These are phyloP conservation scores for Atta colombica DNA, from an alignment of 1,140 invertebrate species.

Conservation along the genomic window DNA sequence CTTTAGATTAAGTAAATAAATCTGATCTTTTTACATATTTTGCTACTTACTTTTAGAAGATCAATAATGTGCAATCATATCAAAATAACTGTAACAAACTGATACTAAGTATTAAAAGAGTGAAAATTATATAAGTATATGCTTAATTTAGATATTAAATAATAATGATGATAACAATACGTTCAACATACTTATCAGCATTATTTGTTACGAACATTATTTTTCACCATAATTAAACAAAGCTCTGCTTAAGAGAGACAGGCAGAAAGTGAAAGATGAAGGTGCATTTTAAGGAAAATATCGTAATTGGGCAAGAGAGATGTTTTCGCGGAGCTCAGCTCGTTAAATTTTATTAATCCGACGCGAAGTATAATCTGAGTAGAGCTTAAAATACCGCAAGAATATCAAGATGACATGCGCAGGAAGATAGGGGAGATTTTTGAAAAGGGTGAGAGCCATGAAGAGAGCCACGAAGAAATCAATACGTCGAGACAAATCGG, in stretches of 20 bases:
- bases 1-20: neutral
- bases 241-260: neutral
- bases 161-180: neutral
- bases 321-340: constrained; percentile 61
- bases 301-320: constrained; percentile 71
- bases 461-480: neutral
- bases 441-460: neutral
- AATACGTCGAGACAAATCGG: constrained; percentile 27
- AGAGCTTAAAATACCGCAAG: constrained; percentile 61
- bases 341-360: constrained; percentile 75
- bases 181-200: neutral
- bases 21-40: neutral
- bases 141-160: neutral
- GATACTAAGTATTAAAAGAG: neutral
- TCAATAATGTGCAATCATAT: neutral
- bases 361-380: constrained; percentile 60
- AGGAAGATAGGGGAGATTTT: neutral
- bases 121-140: neutral
- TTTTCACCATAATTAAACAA: neutral
- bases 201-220: neutral
- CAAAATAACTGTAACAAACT: neutral
- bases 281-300: constrained; percentile 67
- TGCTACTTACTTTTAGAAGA: neutral
- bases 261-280: constrained; percentile 45
- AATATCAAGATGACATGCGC: neutral